Evolutionary conservation across 2,797 vertebrate species (phyloP).

Genomic region (Danio aesculapii): DNA sequence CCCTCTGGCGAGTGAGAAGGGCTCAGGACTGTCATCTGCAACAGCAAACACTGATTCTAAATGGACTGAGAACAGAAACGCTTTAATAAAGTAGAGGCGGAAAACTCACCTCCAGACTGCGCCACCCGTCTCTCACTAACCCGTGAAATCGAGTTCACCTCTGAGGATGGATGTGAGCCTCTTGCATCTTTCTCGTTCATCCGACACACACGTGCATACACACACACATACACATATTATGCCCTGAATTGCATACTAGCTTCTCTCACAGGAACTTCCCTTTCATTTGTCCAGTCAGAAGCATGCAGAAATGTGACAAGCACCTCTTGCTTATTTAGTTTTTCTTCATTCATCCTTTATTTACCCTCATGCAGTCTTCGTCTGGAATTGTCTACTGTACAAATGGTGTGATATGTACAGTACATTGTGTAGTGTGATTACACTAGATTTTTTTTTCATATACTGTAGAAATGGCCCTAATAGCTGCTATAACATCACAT

Average conservation of each 20-base stretch:
- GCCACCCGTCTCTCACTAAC: slow-evolving; percentile 68
- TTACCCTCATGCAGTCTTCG: slow-evolving; percentile 1
- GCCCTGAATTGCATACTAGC: slow-evolving; percentile 26
- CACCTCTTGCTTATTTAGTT: slow-evolving; percentile 14
- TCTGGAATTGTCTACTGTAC: slow-evolving; percentile 14
- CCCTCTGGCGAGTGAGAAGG: slow-evolving; percentile 16
- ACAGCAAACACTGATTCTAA: slow-evolving; percentile 68
- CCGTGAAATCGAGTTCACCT: slow-evolving; percentile 76
- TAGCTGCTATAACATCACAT: slow-evolving; percentile 10
- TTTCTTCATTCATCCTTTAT: slow-evolving; percentile 34
- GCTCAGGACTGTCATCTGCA: slow-evolving; percentile 55
- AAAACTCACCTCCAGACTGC: slow-evolving; percentile 49
- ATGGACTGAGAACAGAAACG: slow-evolving; percentile 53
- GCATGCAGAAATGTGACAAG: neutral
- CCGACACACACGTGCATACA: slow-evolving; percentile 51
- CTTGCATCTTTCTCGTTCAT: slow-evolving; percentile 60
- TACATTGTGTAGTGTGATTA: slow-evolving; percentile 34
- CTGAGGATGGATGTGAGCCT: slow-evolving; percentile 56
- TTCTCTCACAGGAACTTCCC: slow-evolving; percentile 37
- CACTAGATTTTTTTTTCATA: slow-evolving; percentile 13
- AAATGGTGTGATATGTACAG: slow-evolving; percentile 25
- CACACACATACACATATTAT: slow-evolving; percentile 34
- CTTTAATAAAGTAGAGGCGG: slow-evolving; percentile 72
- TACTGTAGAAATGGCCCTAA: slow-evolving; percentile 22
- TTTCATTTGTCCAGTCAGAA: slow-evolving; percentile 37